Evolutionary conservation across 2,888 invertebrate species (phyloP).

Genomic region (Philonicus albiceps): DNA sequence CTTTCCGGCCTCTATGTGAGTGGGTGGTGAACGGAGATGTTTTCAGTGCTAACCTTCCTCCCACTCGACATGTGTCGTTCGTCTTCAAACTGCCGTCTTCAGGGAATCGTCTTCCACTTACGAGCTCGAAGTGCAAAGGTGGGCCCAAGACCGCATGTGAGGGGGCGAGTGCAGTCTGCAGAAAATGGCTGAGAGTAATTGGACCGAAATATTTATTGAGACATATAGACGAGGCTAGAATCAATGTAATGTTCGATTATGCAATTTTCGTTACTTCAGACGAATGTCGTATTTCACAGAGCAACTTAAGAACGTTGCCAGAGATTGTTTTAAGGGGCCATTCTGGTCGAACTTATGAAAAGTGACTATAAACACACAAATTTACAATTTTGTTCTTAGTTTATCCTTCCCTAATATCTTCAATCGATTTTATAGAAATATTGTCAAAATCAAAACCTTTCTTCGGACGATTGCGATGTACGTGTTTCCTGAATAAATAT

Average conservation of each 20-base stretch:
- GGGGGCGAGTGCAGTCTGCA: neutral
- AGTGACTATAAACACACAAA: too few relatives aligned
- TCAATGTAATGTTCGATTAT: neutral
- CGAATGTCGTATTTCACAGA: neutral
- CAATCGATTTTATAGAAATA: too few relatives aligned
- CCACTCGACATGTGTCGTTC: neutral
- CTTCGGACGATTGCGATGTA: too few relatives aligned
- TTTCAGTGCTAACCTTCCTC: neutral
- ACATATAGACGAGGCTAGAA: neutral
- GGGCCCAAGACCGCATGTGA: neutral
- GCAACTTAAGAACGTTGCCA: too few relatives aligned
- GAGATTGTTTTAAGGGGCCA: too few relatives aligned
- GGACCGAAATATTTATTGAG: neutral
- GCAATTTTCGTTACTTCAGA: neutral
- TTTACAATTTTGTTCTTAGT: too few relatives aligned
- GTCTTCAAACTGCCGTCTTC: neutral
- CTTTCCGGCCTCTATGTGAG: neutral
- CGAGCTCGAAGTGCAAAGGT: neutral
- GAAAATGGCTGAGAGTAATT: constrained; percentile 1
- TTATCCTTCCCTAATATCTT: too few relatives aligned
- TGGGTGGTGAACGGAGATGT: neutral
- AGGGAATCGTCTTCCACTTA: neutral
- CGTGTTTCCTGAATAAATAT: too few relatives aligned
- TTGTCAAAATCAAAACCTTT: too few relatives aligned
- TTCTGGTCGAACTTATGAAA: too few relatives aligned